Conservation (phyloP, 2,797 vertebrate genomes). For the Eulemur mongoz region DNA sequence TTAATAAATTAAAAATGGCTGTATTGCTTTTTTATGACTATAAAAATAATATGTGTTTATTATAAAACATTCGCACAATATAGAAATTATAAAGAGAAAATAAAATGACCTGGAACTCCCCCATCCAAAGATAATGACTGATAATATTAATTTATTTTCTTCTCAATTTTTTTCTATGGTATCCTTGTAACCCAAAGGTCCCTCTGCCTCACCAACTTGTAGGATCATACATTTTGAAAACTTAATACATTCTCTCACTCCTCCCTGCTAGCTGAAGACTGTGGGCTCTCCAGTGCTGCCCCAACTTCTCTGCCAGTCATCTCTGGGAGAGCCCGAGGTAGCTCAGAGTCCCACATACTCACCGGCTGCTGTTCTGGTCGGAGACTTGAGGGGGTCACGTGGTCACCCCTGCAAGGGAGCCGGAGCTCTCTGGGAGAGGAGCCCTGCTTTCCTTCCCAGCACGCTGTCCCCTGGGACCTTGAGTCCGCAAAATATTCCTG, state of each 20-base stretch:
- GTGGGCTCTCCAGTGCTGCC: neutral
- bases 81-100: slow-evolving; percentile 13
- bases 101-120: neutral
- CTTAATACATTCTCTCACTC: neutral
- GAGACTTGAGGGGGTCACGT: neutral
- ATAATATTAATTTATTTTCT: slow-evolving; percentile 12
- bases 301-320: neutral
- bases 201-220: neutral
- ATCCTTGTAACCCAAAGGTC: neutral
- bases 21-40: neutral
- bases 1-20: slow-evolving; percentile 13
- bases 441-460: accelerated
- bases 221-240: neutral
- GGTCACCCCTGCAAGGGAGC: neutral
- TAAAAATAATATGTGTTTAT: neutral
- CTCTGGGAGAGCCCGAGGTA: neutral
- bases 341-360: neutral
- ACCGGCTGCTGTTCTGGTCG: neutral
- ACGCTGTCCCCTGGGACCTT: neutral
- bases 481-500: neutral
- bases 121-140: neutral
- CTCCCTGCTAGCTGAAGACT: neutral
- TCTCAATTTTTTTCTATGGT: neutral
- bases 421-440: neutral
- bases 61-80: slow-evolving; percentile 1